Base-by-base conservation (phyloP, 2,888 invertebrate species). In the Druceiella hillmani region DNA sequence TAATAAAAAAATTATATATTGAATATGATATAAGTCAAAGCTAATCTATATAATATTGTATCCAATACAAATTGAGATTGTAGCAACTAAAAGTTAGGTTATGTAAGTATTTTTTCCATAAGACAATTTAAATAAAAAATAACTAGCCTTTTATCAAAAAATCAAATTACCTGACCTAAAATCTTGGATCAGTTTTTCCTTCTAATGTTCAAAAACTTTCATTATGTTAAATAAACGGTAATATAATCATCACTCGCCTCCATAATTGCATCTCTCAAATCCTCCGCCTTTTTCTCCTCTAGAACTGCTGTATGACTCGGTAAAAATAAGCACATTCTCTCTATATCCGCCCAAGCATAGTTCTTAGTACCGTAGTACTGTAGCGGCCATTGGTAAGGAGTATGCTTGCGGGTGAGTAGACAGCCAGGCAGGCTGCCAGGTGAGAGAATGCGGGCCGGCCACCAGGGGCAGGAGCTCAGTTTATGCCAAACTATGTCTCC, bases 401-500 rank as follows among this genome's bases (percentile, higher is more conserved):
- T 40, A 42, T 66, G 68, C 2, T 46, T 36, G 4, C 59, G 45
- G 0, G 59, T 25, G 12, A 66, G 54, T 22, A 70, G 54, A 29
- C 68, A 66, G 1, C 63, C 53, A 1, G 69, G 69, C 32, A 54
- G 48, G 2, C 57, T 48, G 0, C 67, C 68, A 0, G 69, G 69
- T 0, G 62, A 43, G 4, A 70, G 54, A 28, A 70, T 62, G 0
- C 61, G 56, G 2, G 69, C 69, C 29, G 69, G 69, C 69, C 69
- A 70, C 69, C 69, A 70, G 9, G 63, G 46, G 12, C 64, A 67
- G 0, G 55, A 22, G 33, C 63, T 62, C 9, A 69, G 54, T 51
- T 69, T 69, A 52, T 69, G 63, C 69, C 69, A 70, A 2, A 70
- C 68, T 15, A 70, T 60, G 49, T 69, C 69, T 26, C 65, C 64